Evolutionary conservation across 1,140 invertebrate genomes (phyloP), one percentile per base, ranked within the genome.

Genomic region (Euschistus heros): DNA sequence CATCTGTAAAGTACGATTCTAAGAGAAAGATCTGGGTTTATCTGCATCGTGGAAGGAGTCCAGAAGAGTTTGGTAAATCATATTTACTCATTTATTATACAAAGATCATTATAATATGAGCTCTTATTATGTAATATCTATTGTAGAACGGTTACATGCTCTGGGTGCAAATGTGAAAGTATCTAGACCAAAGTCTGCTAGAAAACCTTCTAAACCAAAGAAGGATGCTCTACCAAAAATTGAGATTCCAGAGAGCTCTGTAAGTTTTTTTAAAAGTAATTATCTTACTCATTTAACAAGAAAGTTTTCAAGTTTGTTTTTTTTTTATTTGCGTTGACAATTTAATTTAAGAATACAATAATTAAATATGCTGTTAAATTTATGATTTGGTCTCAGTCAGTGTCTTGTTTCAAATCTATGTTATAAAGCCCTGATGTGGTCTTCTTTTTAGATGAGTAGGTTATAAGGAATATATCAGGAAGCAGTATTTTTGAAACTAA

Each of bases 1-100:
- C 92, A 0, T 94, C 91, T 73, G 91, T 94, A 0, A 87, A 91
- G 72, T 94, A 93, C 75, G 91, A 94, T 74, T 84, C 88, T 0
- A 87, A 89, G 70, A 79, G 87, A 8, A 94, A 94, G 76, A 84
- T 91, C 15, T 95, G 92, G 92, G 86, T 94, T 42, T 94, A 94
- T 76, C 76, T 94, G 60, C 92, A 95, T 75, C 79, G 88, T 52
- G 87, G 81, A 75, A 76, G 88, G 65, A 82, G 83, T 14, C 85
- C 88, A 74, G 82, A 86, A 68, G 88, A 91, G 75, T 90, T 90
- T 76, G 88, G 72, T 73, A 61, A 67, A 14, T 27, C 67, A 20
- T 50, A 61, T 61, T 14, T 24, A 15, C 24, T 8, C 15, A 20
- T 24, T 24, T 13, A 52, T 52, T 24, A 6, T 52, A 20, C 1